Conservation (phyloP, 2,888 invertebrate genomes). For the Didymodactylos carnosus region DNA sequence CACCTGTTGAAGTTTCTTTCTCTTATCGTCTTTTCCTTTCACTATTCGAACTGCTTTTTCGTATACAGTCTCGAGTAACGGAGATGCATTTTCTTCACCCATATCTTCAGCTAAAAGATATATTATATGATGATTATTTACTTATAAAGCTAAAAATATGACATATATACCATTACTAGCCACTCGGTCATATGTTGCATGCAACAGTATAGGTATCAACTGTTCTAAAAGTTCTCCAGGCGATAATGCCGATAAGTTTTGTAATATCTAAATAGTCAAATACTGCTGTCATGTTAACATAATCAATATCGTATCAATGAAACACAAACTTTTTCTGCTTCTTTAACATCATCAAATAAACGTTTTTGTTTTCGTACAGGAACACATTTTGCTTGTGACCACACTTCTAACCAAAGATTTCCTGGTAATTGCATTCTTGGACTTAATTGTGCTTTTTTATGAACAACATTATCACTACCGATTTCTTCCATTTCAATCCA, state of each 20-base stretch:
- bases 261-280: constrained; percentile 3
- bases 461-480: constrained; percentile 20
- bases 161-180: neutral
- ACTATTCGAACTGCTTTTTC: neutral
- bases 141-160: too few relatives aligned
- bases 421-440: constrained; percentile 68
- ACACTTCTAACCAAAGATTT: constrained; percentile 77
- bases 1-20: neutral
- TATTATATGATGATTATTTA: too few relatives aligned
- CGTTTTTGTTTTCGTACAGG: constrained; percentile 70
- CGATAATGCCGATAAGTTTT: constrained; percentile 2
- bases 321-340: constrained; percentile 75
- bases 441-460: constrained; percentile 45
- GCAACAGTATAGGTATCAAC: constrained; percentile 5
- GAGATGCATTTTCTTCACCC: neutral
- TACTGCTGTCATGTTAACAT: neutral
- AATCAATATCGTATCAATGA: neutral
- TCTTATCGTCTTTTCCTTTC: neutral
- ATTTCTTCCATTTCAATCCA: constrained; percentile 48
- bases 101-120: neutral
- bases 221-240: constrained; percentile 11
- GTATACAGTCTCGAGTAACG: neutral
- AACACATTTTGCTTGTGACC: constrained; percentile 68
- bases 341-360: constrained; percentile 80
- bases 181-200: neutral